Conservation (phyloP, 2,113 vertebrate species). For the Heterotis niloticus region DNA sequence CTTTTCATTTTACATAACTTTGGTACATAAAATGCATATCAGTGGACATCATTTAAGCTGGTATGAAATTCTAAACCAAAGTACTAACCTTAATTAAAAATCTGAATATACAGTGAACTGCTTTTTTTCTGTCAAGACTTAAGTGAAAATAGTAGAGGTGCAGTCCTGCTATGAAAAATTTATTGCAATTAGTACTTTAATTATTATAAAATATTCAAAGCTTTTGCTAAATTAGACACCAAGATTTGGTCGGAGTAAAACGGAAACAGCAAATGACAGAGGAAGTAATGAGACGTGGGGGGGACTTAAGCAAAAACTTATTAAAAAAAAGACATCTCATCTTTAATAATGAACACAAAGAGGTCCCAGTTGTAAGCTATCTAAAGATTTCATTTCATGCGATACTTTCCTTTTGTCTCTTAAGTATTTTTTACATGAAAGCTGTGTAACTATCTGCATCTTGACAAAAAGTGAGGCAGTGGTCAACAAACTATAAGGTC, state of each 20-base stretch:
- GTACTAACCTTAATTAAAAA: slow-evolving; percentile 1
- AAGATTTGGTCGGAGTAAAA: neutral
- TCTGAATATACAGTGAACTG: neutral
- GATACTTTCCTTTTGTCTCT: neutral
- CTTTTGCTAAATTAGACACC: slow-evolving; percentile 19
- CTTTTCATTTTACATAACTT: neutral
- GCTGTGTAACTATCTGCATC: too few relatives aligned
- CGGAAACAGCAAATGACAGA: slow-evolving; percentile 1
- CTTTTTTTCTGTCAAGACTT: neutral
- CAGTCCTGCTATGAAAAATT: neutral
- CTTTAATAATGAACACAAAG: neutral
- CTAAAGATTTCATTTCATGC: neutral
- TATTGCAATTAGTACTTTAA: slow-evolving; percentile 14
- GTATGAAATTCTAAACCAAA: neutral
- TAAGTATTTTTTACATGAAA: neutral
- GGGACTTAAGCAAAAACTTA: neutral
- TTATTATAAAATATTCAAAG: slow-evolving; percentile 24
- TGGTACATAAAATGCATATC: neutral
- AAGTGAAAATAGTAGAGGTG: neutral
- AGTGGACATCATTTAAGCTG: neutral
- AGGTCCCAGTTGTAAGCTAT: too few relatives aligned
- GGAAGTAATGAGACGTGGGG: neutral
- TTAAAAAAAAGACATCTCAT: neutral
- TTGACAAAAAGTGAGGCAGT: too few relatives aligned
- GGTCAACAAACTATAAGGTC: too few relatives aligned